Base-by-base conservation (phyloP, 2,113 vertebrate genomes). In the Phoxinus phoxinus region DNA sequence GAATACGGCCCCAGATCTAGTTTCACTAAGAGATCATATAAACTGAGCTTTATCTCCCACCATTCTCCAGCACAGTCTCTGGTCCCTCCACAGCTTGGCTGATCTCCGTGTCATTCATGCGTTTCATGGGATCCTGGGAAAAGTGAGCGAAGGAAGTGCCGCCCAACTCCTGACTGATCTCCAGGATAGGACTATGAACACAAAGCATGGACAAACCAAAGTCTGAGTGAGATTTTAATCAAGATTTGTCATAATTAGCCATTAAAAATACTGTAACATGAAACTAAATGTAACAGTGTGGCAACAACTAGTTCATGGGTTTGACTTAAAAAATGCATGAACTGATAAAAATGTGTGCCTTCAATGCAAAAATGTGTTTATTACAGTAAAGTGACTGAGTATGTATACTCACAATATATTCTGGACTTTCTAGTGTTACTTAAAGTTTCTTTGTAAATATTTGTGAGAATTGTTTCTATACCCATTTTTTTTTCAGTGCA, bases 141-240 rank as follows among this genome's bases (percentile, higher is more conserved):
- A 10, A 30, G 21, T 53, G 41, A 13, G 56, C 61, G 25, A 71
- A 48, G 15, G 88, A 87, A 2, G 23, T 46, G 23, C n/a, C 58
- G 3, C 75, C 77, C 63, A 82, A 89, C 44, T 89, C 88, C 3
- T 86, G 86, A 82, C 88, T 89, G 77, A 88, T 84, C 82, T 89
- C 88, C 12, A 84, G 73, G 27, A 89, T 88, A 27, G 81, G 88
- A 71, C 88, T 89, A 21, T 37, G 17, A 15, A 74, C 58, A 25
- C 56, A 84, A 73, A n/a, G 35, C 19, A 46, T 4, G 17, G 32
- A 80, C 4, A 37, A 21, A 25, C 17, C 12, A 0, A 23, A 21
- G 4, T 6, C 23, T 1, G 0, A 78, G 15, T 30, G 12, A 10
- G 25, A 53, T 15, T 25, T 6, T 3, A 23, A 51, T 3, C 67